Conservation (phyloP, 1,140 invertebrate species). For the Drosophila erecta region DNA sequence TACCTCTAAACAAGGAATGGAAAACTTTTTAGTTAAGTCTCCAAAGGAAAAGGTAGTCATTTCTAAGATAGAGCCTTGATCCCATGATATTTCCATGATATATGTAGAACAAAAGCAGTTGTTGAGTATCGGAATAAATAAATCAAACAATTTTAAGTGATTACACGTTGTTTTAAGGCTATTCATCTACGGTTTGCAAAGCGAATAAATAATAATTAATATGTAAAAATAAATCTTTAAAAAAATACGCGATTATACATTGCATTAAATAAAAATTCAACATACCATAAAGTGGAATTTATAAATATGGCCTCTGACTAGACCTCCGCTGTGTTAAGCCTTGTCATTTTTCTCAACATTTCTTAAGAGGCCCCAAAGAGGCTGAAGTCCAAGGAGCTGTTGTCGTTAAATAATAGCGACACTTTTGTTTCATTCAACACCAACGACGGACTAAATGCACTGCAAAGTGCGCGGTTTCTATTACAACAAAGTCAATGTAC, state of each 20-base stretch:
- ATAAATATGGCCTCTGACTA: not conserved
- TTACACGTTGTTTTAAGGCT: too few species aligned
- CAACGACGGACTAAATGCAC: slow-evolving; percentile 52
- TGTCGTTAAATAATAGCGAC: slow-evolving; percentile 80
- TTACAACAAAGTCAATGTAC: slow-evolving; percentile 59
- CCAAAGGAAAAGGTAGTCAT: slow-evolving; percentile 32
- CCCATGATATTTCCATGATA: too few species aligned
- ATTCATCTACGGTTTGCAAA: too few species aligned
- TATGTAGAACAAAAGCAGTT: too few species aligned
- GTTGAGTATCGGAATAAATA: too few species aligned
- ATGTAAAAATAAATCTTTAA: too few species aligned
- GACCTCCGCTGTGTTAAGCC: slow-evolving; percentile 20
- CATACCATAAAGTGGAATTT: not conserved
- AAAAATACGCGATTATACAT: too few species aligned
- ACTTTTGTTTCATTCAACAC: slow-evolving; percentile 67
- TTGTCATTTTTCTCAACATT: slow-evolving; percentile 51
- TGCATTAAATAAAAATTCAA: not conserved
- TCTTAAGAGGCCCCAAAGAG: slow-evolving; percentile 53
- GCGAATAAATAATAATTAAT: too few species aligned
- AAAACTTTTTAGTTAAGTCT: slow-evolving; percentile 51
- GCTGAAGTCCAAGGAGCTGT: slow-evolving; percentile 54
- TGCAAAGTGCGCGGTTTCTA: slow-evolving; percentile 77
- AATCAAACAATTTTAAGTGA: too few species aligned
- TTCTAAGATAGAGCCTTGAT: slow-evolving; percentile 15
- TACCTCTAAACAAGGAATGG: slow-evolving; percentile 37